These are phyloP conservation scores for Oryzias curvinotus DNA, from an alignment of 2,113 vertebrate genomes.

Conservation along the genomic window DNA sequence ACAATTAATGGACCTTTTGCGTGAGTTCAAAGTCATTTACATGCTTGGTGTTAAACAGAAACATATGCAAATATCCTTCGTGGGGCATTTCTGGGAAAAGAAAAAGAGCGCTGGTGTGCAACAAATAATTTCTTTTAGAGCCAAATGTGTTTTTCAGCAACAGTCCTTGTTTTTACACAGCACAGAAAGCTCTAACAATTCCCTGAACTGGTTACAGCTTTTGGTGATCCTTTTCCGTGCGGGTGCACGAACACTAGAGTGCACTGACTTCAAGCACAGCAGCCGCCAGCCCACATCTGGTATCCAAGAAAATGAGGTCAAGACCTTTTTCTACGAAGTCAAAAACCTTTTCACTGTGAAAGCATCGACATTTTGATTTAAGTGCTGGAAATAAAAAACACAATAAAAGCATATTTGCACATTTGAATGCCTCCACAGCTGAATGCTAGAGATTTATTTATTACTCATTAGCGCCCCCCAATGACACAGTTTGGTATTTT, in stretches of 20 bases:
- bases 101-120: background rate
- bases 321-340: too few relatives aligned
- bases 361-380: too few relatives aligned
- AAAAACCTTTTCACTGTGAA: too few relatives aligned
- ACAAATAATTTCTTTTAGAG: constrained; percentile 1
- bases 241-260: constrained; percentile 5
- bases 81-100: too few relatives aligned
- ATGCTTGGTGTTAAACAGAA: background rate
- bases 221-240: constrained; percentile 12
- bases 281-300: constrained; percentile 14
- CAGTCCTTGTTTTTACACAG: constrained; percentile 1
- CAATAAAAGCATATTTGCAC: too few relatives aligned
- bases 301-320: background rate
- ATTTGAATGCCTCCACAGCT: too few relatives aligned
- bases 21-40: background rate
- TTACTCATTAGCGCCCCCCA: constrained; percentile 46
- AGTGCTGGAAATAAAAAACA: too few relatives aligned
- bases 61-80: background rate
- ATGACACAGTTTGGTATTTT: constrained; percentile 18
- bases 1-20: too few relatives aligned
- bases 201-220: constrained; percentile 13
- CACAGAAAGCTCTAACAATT: constrained; percentile 18
- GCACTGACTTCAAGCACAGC: constrained; percentile 8
- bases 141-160: constrained; percentile 9
- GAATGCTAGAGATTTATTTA: background rate